Evolutionary conservation across 2,888 invertebrate genomes (phyloP), one percentile per base, ranked within the genome.

Genomic region (Holacanthella duospinosa): DNA sequence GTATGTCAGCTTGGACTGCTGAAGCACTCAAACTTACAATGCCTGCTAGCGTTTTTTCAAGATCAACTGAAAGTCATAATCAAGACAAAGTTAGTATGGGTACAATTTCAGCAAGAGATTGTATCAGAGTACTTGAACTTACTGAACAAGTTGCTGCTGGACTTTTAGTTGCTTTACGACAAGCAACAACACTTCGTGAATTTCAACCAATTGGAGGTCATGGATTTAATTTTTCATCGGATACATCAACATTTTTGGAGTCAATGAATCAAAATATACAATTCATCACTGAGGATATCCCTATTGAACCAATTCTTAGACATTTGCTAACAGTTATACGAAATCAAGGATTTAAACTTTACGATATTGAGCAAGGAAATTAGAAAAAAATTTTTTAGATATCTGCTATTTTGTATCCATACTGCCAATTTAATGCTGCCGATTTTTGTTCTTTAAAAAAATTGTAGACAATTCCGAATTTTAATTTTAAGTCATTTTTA

Each of bases 41-140:
- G 62, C 62, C 62, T 3, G 62, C 57, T 9, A 44, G 48, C 21
- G 62, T 58, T 2, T 62, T 62, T 58, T 58, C 62, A 2, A 12
- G 62, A 4, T 62, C 62, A 21, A 62, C 62, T 21, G 62, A 62
- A 48, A 29, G 43, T 48, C 62, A 62, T 27, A 43, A 27, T 44
- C 58, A 58, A 43, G 62, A 62, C 28, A 62, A 62, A 25, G 62
- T 62, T 6, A 58, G 62, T 29, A 62, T 62, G 62, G 62, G 62
- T 2, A 58, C 62, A 29, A 62, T 62, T 44, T 19, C 57, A 19
- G 36, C 62, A 12, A 4, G 62, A 58, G 62, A 58, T 48, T 62
- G 62, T 29, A 58, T 58, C 27, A 57, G 62, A 19, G 62, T 62
- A 2, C 4, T 62, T 12, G 48, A 57, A 9, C 27, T 58, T 25